phyloP scores from a whole-genome alignment of 2,113 vertebrate species.

The Mustela lutreola region DNA sequence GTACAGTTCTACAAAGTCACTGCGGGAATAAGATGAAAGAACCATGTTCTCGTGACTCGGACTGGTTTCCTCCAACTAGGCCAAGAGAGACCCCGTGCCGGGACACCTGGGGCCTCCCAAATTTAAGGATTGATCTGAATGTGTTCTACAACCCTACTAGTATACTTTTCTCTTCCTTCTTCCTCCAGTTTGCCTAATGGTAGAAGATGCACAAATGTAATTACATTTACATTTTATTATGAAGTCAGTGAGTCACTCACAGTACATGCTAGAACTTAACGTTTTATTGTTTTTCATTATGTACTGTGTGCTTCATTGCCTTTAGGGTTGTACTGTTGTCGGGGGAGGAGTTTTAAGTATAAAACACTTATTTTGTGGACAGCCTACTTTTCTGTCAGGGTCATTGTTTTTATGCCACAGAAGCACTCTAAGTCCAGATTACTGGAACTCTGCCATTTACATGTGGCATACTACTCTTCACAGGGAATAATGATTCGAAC shows the following conservation, averaged over 20 bases:
- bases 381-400: conserved; percentile 10
- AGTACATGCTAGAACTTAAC: conserved; percentile 79
- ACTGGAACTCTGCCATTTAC: not conserved
- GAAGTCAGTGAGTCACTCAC: conserved; percentile 84
- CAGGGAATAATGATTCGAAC: not conserved
- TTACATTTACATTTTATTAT: conserved; percentile 86
- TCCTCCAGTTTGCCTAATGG: conserved; percentile 78
- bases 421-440: not conserved
- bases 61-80: not conserved
- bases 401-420: not conserved
- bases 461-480: not conserved
- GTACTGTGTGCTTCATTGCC: conserved; percentile 87
- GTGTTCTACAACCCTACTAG: conserved; percentile 74
- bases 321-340: conserved; percentile 79
- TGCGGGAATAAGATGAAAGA: not conserved
- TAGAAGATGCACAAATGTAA: conserved; percentile 80
- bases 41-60: not conserved
- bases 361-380: conserved; percentile 74
- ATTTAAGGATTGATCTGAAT: conserved; percentile 63
- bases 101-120: not conserved
- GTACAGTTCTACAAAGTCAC: not conserved
- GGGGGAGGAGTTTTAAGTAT: conserved; percentile 83
- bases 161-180: conserved; percentile 65
- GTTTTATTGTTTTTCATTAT: conserved; percentile 91
- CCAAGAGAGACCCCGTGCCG: not conserved